Evolutionary conservation across 2,888 invertebrate genomes (phyloP).

Genomic region (Apamea monoglypha): DNA sequence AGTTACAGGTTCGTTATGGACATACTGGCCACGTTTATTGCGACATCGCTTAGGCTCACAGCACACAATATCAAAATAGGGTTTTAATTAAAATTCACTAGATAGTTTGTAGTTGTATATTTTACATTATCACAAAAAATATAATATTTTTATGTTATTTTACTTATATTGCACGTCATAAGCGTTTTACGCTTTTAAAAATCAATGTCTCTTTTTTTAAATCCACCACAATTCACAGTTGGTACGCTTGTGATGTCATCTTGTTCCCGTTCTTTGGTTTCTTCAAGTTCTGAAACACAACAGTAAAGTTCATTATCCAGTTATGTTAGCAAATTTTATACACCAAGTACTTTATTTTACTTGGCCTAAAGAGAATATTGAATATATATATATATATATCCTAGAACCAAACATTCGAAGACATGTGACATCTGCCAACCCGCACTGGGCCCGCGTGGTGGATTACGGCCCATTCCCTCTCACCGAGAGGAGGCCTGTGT

Average conservation of each 20-base stretch:
- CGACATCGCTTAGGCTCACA: constrained; percentile 20
- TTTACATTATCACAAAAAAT: constrained; percentile 47
- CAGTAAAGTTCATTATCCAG: constrained; percentile 1
- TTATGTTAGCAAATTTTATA: neutral
- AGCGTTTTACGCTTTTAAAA: constrained; percentile 84
- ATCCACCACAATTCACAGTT: constrained; percentile 89
- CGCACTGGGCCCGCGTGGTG: too few relatives aligned
- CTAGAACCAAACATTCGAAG: too few relatives aligned
- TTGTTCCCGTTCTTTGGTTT: constrained; percentile 91
- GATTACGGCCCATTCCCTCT: too few relatives aligned
- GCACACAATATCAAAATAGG: constrained; percentile 1
- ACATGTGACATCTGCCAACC: too few relatives aligned
- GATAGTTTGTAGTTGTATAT: constrained; percentile 48
- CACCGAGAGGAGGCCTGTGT: too few relatives aligned
- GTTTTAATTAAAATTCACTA: constrained; percentile 37
- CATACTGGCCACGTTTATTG: constrained; percentile 27
- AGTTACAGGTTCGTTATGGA: constrained; percentile 53
- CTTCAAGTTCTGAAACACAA: constrained; percentile 91
- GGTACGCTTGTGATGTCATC: constrained; percentile 89
- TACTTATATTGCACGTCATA: neutral
- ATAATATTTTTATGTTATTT: constrained; percentile 14
- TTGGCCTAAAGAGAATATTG: neutral
- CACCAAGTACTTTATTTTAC: neutral
- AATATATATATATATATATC: too few relatives aligned
- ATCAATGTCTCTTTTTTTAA: constrained; percentile 91